Percentiles rank a stretch among this genome's conserved stretches.
Evolutionary conservation across 2,797 vertebrate species (phyloP).

Genomic region (Peromyscus melanophrys): DNA sequence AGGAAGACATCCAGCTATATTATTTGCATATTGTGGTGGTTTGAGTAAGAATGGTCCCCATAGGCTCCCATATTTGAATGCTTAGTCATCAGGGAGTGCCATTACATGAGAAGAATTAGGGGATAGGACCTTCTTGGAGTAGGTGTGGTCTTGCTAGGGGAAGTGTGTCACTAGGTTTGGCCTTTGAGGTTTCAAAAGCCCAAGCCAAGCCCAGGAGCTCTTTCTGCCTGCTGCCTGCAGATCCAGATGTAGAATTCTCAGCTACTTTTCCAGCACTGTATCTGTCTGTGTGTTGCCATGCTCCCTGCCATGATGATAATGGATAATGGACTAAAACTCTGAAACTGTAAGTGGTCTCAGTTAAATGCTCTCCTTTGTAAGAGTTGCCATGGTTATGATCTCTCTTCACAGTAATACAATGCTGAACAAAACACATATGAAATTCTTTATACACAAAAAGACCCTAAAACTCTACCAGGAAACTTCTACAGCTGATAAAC

Average conservation of each 20-base stretch:
- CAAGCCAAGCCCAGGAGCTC: not conserved
- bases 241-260: not conserved
- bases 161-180: not conserved
- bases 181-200: not conserved
- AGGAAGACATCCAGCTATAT: not conserved
- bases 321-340: not conserved
- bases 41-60: not conserved
- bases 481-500: not conserved
- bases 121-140: not conserved
- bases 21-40: not conserved
- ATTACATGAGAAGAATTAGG: not conserved
- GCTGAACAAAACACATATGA: not conserved
- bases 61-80: not conserved
- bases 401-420: not conserved
- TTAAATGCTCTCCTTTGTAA: not conserved
- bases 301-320: not conserved
- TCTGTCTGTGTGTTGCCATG: not conserved
- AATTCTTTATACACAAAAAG: not conserved
- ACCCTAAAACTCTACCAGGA: not conserved
- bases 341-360: not conserved
- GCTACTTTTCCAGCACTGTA: not conserved
- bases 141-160: not conserved
- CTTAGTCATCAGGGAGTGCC: not conserved
- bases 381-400: not conserved
- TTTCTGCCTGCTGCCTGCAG: not conserved